These are phyloP conservation scores for Eristalinus sepulchralis DNA, from an alignment of 2,888 invertebrate species.

Conservation along the genomic window DNA sequence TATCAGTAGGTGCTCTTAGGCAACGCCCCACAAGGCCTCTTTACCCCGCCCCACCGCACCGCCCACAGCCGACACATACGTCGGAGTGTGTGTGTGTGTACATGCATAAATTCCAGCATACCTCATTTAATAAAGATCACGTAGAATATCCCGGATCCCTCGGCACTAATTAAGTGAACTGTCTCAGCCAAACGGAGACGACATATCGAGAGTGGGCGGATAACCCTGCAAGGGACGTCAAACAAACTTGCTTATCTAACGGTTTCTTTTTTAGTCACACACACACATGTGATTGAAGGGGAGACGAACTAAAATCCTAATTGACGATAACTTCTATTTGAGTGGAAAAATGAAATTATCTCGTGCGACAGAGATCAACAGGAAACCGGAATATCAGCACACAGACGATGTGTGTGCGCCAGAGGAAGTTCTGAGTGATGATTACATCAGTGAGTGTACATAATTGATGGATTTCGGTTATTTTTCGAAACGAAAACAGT, in stretches of 20 bases:
- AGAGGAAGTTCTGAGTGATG: conserved; percentile 30
- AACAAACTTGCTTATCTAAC: conserved; percentile 55
- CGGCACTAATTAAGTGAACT: conserved; percentile 67
- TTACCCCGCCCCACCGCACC: not conserved
- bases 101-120: conserved; percentile 1
- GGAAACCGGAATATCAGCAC: conserved; percentile 15
- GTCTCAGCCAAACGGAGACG: conserved; percentile 53
- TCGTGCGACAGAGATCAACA: conserved; percentile 60
- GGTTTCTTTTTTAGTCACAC: conserved; percentile 10
- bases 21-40: not conserved
- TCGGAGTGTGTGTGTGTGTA: not conserved
- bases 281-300: not conserved
- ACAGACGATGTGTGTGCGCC: not conserved
- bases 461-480: conserved; percentile 61
- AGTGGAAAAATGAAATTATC: conserved; percentile 70
- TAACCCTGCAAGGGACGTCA: conserved; percentile 45
- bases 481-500: conserved; percentile 38
- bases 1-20: not conserved
- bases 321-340: conserved; percentile 70
- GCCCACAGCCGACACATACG: not conserved
- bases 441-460: conserved; percentile 58
- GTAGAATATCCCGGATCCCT: conserved; percentile 53
- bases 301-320: conserved; percentile 41
- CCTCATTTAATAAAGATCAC: conserved; percentile 68
- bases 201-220: conserved; percentile 35